Base-by-base conservation (phyloP, 2,888 invertebrate genomes). In the Tryphoninae sp. region DNA sequence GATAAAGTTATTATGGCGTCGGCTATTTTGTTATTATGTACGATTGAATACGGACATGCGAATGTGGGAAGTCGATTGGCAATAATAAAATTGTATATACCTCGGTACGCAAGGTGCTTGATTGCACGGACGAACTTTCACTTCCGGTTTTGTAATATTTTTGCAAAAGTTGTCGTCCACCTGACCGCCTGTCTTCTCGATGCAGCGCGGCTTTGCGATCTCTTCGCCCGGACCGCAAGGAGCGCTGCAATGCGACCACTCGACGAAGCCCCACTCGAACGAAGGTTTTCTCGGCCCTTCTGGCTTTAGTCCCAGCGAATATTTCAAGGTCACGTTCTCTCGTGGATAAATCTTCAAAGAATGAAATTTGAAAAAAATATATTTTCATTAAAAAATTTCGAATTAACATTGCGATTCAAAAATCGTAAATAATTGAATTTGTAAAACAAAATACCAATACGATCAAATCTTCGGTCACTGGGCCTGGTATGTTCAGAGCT, bases 211-310 rank as follows among this genome's bases (percentile, higher is more conserved):
- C 88, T 22, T 93, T 85, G 65, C 89, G 69, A 89, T 86, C 85
- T 91, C 88, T 61, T 88, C 91, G 86, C 94, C 94, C 83, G 93
- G 93, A 2, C 94, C 94, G 88, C 94, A 94, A 13, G 93, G 93
- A 3, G 92, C 91, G 8, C 93, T 93, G 86, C 94, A 94, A 71
- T 92, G 92, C 19, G 93, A 92, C 94, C 94, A 94, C 59, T 92
- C 93, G 53, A 92, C 87, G 83, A 92, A 92, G 69, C 92, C 91
- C 94, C 94, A 94, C 42, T 88, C 86, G 88, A 93, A 94, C 72
- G 90, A 90, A 0, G 93, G 92, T 59, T 88, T 89, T 45, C 93
- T 89, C 13, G 92, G 89, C 49, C 87, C 91, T 82, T 92, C 93
- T 33, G 84, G 83, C 71, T 83, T 87, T 64, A 87, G 61, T 22